Evolutionary conservation across 2,888 invertebrate species (phyloP).

Genomic region (Zygaena filipendulae): DNA sequence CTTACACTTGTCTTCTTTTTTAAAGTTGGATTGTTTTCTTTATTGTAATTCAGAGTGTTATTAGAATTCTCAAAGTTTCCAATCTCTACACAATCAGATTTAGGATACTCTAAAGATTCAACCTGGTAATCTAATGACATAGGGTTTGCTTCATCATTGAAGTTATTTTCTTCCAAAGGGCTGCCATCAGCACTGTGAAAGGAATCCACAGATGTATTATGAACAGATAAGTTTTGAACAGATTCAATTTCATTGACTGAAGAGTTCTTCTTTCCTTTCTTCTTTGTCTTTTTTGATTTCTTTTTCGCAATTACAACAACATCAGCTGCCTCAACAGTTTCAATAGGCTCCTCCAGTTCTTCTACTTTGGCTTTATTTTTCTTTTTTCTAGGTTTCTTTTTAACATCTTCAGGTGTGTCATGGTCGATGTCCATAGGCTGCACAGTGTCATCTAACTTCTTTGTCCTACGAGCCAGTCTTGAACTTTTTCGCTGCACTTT

Average conservation of each 20-base stretch:
- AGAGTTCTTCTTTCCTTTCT: conserved; percentile 23
- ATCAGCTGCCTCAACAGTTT: conserved; percentile 9
- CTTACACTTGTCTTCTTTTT: too few species aligned
- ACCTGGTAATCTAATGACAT: too few species aligned
- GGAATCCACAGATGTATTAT: conserved; percentile 36
- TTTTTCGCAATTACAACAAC: conserved; percentile 20
- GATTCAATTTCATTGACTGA: conserved; percentile 20
- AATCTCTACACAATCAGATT: too few species aligned
- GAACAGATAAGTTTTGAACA: conserved; percentile 16
- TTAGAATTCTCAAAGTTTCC: too few species aligned
- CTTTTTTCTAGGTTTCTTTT: conserved; percentile 12
- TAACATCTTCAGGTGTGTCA: too few species aligned
- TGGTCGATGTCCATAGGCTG: too few species aligned
- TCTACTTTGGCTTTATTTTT: conserved; percentile 23
- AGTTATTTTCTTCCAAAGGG: conserved; percentile 21
- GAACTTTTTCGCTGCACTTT: too few species aligned
- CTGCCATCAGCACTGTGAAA: conserved; percentile 53
- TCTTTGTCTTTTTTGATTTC: conserved; percentile 31
- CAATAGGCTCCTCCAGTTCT: conserved; percentile 21
- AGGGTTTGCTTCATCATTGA: too few species aligned
- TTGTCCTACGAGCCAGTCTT: conserved; percentile 30
- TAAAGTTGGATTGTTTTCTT: too few species aligned
- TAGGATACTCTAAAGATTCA: too few species aligned
- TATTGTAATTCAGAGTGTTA: too few species aligned
- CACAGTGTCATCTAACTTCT: conserved; percentile 23